Base-by-base conservation (phyloP, 1,140 invertebrate species). In the Penaeus vannamei region DNA sequence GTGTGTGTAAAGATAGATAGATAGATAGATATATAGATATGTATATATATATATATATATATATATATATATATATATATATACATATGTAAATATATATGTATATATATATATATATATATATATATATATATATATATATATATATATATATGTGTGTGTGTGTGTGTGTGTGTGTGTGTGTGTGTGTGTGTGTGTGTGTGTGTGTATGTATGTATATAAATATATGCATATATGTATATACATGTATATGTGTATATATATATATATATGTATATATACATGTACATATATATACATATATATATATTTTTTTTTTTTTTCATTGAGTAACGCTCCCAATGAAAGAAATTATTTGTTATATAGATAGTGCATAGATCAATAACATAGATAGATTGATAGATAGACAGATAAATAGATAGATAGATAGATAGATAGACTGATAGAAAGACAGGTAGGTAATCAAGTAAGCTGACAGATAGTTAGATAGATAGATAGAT, bases 21-120 rank as follows among this genome's bases (percentile, higher is more conserved):
- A 76, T 12, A n/a, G 10, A 76, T 36, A 76, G 1, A 76, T 36
- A 76, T 36, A 76, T 17, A 76, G 14, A 76, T 76, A 76, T 36
- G 32, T 76, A 76, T 76, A 76, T 36, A 76, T 76, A 32, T 76
- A 76, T 76, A 32, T 76, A 32, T 76, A 76, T 76, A 76, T 76
- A 29, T 76, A 76, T 32, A 29, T 76, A 76, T 32, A 76, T 76
- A 76, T 32, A 32, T 76, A 1, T 22, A 76, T 3, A 76, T 76
- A 76, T 76, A 76, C 32, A 76, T 76, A 3, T 76, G 32, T 76
- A 29, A 2, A 76, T 76, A 17, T 76, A 76, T 32, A 76, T 26
- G 8, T 26, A 76, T 26, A 76, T 26, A 76, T 26, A 76, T 26
- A 76, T 26, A 76, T 26, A 76, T 26, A 76, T 36, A 29, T 26